Evolutionary conservation across 1,140 invertebrate species (phyloP), one percentile per base, ranked within the genome.

Genomic region (Aplysia californica): DNA sequence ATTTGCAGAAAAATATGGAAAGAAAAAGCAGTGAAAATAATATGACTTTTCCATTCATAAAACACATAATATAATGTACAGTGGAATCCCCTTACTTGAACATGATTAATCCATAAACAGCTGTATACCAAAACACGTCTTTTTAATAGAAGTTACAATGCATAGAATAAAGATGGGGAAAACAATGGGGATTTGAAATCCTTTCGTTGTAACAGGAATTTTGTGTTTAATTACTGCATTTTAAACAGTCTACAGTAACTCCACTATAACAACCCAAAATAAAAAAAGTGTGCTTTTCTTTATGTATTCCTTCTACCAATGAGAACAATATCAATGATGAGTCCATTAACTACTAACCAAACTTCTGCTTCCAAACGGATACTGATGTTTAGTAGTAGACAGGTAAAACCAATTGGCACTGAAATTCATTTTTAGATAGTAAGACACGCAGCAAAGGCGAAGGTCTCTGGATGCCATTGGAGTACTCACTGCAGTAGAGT

Each of bases 401-500:
- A n/a, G n/a, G n/a, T n/a, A n/a, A n/a, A n/a, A n/a, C n/a, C n/a
- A n/a, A n/a, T n/a, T n/a, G n/a, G n/a, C n/a, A n/a, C n/a, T n/a
- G 39, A 36, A 64, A 4, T 6, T 23, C 36, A 64, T 23, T 18
- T 26, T 41, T 64, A 74, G 21, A 74, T 38, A 61, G n/a, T 50
- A 64, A 6, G 6, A 33, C 41, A 23, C 23, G 31, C 33, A 10
- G 21, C 10, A 4, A 44, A 21, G 44, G 35, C n/a, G 4, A 41
- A 71, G 64, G 35, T n/a, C n/a, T n/a, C n/a, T n/a, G n/a, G n/a
- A n/a, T n/a, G n/a, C n/a, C n/a, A n/a, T n/a, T n/a, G n/a, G n/a
- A n/a, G n/a, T n/a, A 76, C 85, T 77, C 79, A 87, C 86, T 87
- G 86, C 64, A 87, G 68, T 35, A 87, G 59, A 61, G 83, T 71